phyloP scores from a whole-genome alignment of 2,888 invertebrate genomes.

The Atethmia centrago region DNA sequence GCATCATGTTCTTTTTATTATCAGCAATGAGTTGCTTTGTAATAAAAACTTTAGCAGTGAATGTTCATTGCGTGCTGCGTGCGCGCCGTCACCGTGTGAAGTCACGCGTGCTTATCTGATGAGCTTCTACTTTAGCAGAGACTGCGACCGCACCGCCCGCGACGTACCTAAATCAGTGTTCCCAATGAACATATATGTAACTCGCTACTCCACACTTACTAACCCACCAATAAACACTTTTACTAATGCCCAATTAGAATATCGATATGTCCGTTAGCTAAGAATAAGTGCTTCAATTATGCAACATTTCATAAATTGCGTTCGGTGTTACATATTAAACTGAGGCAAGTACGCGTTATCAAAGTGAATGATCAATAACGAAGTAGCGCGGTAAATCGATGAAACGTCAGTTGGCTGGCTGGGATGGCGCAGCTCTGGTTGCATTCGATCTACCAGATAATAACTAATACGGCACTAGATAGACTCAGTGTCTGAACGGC shows the following conservation, averaged over 20 bases:
- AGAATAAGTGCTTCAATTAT: slow-evolving; percentile 73
- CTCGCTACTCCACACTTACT: slow-evolving; percentile 29
- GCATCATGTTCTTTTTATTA: slow-evolving; percentile 43
- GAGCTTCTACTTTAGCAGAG: slow-evolving; percentile 69
- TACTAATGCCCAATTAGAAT: slow-evolving; percentile 66
- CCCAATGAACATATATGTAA: slow-evolving; percentile 17
- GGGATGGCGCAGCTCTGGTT: slow-evolving; percentile 63
- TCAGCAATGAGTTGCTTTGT: slow-evolving; percentile 46
- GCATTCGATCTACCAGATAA: slow-evolving; percentile 76
- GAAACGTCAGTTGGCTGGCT: slow-evolving; percentile 69
- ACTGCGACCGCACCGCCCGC: slow-evolving; percentile 46
- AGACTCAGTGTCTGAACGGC: slow-evolving; percentile 71
- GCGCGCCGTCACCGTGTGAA: slow-evolving; percentile 71
- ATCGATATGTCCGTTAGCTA: slow-evolving; percentile 64
- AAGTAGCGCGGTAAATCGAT: slow-evolving; percentile 77
- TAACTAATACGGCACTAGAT: slow-evolving; percentile 78
- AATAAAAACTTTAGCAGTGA: slow-evolving; percentile 69
- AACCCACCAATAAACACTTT: slow-evolving; percentile 46
- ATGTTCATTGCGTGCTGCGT: slow-evolving; percentile 52
- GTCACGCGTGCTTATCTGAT: slow-evolving; percentile 77
- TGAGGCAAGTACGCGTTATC: slow-evolving; percentile 72
- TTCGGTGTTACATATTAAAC: slow-evolving; percentile 69
- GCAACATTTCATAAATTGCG: slow-evolving; percentile 73
- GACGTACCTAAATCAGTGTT: slow-evolving; percentile 11
- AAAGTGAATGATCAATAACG: slow-evolving; percentile 78